Percentiles rank a stretch among this genome's conserved stretches.
phyloP scores from a whole-genome alignment of 2,113 vertebrate species.

The Mus pahari region DNA sequence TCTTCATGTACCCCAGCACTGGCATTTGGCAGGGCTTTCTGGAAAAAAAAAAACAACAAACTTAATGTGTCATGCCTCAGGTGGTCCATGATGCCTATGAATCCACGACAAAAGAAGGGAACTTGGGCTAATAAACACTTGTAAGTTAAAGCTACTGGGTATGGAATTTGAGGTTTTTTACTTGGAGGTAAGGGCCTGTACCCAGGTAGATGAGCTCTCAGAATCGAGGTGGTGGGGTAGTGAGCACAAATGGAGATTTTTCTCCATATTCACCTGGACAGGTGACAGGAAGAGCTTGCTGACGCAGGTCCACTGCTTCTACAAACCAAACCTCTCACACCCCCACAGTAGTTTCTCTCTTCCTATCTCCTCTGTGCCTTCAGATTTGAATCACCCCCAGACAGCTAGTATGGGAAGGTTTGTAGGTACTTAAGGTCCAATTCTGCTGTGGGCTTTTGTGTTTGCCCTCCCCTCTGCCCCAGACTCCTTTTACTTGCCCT shows the following conservation, averaged over 20 bases:
- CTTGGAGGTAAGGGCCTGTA: not conserved
- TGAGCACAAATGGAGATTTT: no score
- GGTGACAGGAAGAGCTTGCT: not conserved
- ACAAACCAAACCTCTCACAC: not conserved
- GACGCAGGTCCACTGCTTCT: not conserved
- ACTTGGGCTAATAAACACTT: slow-evolving; percentile 59
- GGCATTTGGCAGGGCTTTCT: not conserved
- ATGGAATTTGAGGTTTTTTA: not conserved
- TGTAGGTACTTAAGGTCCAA: accelerated
- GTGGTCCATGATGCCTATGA: not conserved
- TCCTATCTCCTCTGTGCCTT: not conserved
- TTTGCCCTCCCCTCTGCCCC: not conserved
- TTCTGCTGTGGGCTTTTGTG: not conserved
- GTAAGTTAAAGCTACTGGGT: not conserved
- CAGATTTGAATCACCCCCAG: not conserved
- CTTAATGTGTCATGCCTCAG: accelerated
- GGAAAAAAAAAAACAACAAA: not conserved
- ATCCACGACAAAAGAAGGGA: not conserved
- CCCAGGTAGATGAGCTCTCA: not conserved
- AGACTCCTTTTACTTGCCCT: not conserved
- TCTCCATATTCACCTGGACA: no score
- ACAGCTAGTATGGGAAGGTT: not conserved
- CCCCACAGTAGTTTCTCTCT: not conserved
- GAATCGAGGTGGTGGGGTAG: not conserved
- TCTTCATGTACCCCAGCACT: accelerated